phyloP scores from a whole-genome alignment of 2,888 invertebrate species.

The Balanococcus diminutus region DNA sequence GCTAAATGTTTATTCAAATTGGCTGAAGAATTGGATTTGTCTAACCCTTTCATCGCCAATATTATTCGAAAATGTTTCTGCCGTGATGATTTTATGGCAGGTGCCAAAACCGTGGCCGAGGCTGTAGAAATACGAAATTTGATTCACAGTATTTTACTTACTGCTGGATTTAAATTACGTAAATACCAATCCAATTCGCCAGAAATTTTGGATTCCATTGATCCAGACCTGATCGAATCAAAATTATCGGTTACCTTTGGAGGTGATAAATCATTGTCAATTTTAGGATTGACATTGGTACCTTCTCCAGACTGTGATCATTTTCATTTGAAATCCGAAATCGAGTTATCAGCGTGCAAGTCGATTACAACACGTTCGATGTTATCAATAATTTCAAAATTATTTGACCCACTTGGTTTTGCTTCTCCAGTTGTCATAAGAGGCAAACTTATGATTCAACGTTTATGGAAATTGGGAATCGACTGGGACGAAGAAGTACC shows the following conservation, averaged over 20 bases:
- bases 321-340: neutral
- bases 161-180: neutral
- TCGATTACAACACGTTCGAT: neutral
- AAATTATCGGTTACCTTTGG: neutral
- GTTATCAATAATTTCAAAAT: neutral
- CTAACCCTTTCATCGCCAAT: neutral
- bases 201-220: neutral
- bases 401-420: neutral
- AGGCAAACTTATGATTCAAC: neutral
- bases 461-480: neutral
- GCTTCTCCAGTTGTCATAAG: neutral
- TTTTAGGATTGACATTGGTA: neutral
- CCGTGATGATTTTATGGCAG: neutral
- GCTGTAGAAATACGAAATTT: neutral
- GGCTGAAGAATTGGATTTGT: neutral
- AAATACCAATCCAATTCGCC: neutral
- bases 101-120: neutral
- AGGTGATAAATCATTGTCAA: neutral
- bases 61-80: neutral
- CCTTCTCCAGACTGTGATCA: neutral
- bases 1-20: neutral
- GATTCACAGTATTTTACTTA: neutral
- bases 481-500: neutral
- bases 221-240: neutral
- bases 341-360: neutral